These are phyloP conservation scores for Drosophila aff. DNA, from an alignment of 1,140 invertebrate genomes.

Conservation along the genomic window DNA sequence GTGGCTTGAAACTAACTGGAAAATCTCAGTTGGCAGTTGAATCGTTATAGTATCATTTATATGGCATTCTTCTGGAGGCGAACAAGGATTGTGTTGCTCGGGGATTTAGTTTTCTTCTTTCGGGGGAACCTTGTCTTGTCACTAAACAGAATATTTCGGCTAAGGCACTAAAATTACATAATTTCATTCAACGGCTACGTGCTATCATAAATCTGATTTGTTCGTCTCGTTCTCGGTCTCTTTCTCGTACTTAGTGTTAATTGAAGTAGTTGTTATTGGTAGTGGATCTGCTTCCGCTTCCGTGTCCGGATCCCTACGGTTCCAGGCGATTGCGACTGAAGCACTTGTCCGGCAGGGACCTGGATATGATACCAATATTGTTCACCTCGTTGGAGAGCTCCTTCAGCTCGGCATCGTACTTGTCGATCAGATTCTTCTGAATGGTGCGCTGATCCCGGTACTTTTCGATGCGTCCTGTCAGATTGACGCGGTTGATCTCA, in stretches of 20 bases:
- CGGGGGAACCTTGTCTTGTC: conserved; percentile 36
- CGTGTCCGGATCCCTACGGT: conserved; percentile 77
- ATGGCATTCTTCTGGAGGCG: conserved; percentile 51
- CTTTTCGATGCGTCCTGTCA: conserved; percentile 91
- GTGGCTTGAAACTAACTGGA: conserved; percentile 66
- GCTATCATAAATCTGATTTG: conserved; percentile 69
- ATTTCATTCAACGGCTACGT: conserved; percentile 77
- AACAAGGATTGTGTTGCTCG: conserved; percentile 48
- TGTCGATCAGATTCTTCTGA: conserved; percentile 92
- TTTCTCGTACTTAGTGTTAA: conserved; percentile 70
- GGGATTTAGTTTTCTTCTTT: conserved; percentile 32
- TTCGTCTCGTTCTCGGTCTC: conserved; percentile 56
- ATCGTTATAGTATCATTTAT: conserved; percentile 47
- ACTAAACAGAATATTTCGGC: conserved; percentile 79
- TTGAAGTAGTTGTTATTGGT: conserved; percentile 76
- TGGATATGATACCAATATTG: conserved; percentile 94
- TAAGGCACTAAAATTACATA: conserved; percentile 80
- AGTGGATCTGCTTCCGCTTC: conserved; percentile 6
- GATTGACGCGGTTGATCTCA: conserved; percentile 90
- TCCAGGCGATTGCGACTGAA: conserved; percentile 90
- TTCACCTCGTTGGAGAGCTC: conserved; percentile 91
- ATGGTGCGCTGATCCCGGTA: conserved; percentile 90
- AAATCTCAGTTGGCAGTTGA: conserved; percentile 74
- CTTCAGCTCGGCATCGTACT: conserved; percentile 92
- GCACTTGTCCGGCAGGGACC: conserved; percentile 93